These are phyloP conservation scores for Notoglanidium macrostoma DNA, from an alignment of 2,797 vertebrate genomes.

Conservation along the genomic window DNA sequence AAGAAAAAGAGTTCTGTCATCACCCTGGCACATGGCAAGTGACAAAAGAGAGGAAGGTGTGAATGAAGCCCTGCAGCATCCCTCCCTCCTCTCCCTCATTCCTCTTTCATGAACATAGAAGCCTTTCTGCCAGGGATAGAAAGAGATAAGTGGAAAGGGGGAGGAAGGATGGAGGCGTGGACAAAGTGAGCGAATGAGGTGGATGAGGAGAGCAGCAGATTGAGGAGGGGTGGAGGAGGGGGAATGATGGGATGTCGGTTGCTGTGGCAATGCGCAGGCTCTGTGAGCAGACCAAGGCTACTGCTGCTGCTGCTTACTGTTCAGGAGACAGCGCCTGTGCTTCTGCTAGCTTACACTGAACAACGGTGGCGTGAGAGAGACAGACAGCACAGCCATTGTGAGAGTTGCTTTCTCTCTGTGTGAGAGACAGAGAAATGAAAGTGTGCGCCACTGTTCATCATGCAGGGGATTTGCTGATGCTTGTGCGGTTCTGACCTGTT, in stretches of 20 bases:
- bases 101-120: conserved; percentile 69
- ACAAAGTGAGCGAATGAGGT: conserved; percentile 50
- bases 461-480: conserved; percentile 59
- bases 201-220: conserved; percentile 45
- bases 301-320: conserved; percentile 71
- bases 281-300: conserved; percentile 46
- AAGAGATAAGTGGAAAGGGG: conserved; percentile 21
- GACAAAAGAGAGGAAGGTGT: conserved; percentile 53
- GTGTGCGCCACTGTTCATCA: conserved; percentile 52
- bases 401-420: conserved; percentile 1
- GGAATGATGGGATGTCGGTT: conserved; percentile 67
- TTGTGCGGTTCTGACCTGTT: conserved; percentile 57
- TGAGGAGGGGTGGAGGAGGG: conserved; percentile 36
- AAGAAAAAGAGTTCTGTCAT: conserved; percentile 24
- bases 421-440: conserved; percentile 65
- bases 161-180: conserved; percentile 43
- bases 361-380: conserved; percentile 39
- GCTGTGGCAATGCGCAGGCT: conserved; percentile 69
- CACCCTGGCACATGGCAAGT: conserved; percentile 27
- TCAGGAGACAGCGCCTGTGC: conserved; percentile 72
- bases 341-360: conserved; percentile 59
- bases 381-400: conserved; percentile 28
- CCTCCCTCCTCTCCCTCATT: conserved; percentile 35
- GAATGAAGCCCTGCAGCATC: conserved; percentile 50
- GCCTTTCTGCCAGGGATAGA: conserved; percentile 46